Conservation (phyloP, 2,888 invertebrate species). For the Mythimna vitellina region DNA sequence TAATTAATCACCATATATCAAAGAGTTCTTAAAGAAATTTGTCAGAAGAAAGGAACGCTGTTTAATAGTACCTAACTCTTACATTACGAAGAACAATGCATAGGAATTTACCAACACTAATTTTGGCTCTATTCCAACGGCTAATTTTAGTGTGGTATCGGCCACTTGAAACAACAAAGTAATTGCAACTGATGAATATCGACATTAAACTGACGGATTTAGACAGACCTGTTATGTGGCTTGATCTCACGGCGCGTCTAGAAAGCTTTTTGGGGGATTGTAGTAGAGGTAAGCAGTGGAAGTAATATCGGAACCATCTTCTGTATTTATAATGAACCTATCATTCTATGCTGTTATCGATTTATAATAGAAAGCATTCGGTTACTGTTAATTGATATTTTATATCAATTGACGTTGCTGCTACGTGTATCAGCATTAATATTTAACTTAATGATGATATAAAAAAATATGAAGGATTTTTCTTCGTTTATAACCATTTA, state of each 20-base stretch:
- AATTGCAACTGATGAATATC: conserved; percentile 17
- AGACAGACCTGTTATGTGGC: conserved; percentile 1
- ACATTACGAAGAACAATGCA: conserved; percentile 38
- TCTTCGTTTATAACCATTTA: not conserved
- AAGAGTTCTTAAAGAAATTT: not conserved
- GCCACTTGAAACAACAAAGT: conserved; percentile 6
- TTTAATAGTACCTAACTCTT: not conserved
- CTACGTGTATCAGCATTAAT: not conserved
- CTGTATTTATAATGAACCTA: not conserved
- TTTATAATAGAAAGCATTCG: not conserved
- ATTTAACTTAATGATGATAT: too few species aligned
- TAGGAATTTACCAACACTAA: conserved; percentile 13
- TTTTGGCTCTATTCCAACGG: conserved; percentile 47
- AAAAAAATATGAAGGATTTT: not conserved
- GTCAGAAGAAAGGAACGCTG: conserved; percentile 8
- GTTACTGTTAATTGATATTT: not conserved
- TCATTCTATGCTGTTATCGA: not conserved
- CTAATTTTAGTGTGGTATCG: conserved; percentile 47
- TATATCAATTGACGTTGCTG: not conserved
- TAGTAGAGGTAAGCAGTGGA: conserved; percentile 1
- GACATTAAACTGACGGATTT: conserved; percentile 17
- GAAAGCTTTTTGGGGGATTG: not conserved
- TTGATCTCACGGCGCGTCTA: conserved; percentile 28
- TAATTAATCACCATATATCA: not conserved
- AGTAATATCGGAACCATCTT: too few species aligned